Base-by-base conservation (phyloP, 1,140 invertebrate genomes). In the Globodera rostochiensis region DNA sequence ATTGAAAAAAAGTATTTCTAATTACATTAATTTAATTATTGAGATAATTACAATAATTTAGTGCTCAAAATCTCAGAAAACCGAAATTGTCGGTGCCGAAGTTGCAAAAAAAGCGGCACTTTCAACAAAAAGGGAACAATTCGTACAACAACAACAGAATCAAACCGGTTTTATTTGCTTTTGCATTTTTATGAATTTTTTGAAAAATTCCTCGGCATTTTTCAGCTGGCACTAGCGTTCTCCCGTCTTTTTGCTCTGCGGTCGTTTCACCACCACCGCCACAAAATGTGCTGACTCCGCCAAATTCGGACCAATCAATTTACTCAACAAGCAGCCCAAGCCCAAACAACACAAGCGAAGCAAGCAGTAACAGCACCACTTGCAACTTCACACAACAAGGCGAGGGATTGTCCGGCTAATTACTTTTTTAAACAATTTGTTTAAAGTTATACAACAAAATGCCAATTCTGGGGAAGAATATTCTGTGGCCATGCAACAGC, bases 221-320 rank as follows among this genome's bases (percentile, higher is more conserved):
- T 53, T 53, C 50, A 53, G 50, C 13, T 6, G 50, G 11, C 57
- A 60, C 57, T 19, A 19, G 19, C 3, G 57, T 60, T 11, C 13
- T 15, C 1, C 57, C 57, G 15, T 50, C 36, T 69, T 1, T 21
- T 71, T 36, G 8, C n/a, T 19, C 11, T 25, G 69, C 25, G 69
- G 21, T 71, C 25, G 25, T 71, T 36, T 71, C 69, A 6, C 69
- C 69, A 15, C 46, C 69, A 9, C 69, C 69, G 25, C 46, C 69
- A 11, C 69, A 71, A 36, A 45, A 47, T 36, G 11, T 71, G 69
- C 69, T 71, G n/a, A 71, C 69, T 7, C 69, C 69, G 69, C 69
- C 69, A 19, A 71, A 60, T 60, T 60, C 57, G 57, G 57, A 60
- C 15, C 57, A 60, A 15, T 60, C 57, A 5, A 15, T 60, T 13